A percentile compares a stretch with the other conserved stretches of the same genome.
phyloP scores from a whole-genome alignment of 2,888 invertebrate species.

The Eudasyphora cyanicolor region DNA sequence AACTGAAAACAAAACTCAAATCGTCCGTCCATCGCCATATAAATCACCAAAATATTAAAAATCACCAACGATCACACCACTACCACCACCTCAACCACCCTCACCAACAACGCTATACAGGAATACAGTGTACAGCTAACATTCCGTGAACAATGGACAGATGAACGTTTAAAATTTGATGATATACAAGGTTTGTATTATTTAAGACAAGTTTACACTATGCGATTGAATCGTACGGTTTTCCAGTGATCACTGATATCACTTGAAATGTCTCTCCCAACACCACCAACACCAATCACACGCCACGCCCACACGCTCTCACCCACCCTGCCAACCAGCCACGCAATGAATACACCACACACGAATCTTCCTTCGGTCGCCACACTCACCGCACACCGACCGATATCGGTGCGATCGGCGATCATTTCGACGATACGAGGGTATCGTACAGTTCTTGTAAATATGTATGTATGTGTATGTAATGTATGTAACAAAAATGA shows the following conservation, averaged over 20 bases:
- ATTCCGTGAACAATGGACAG: constrained; percentile 98
- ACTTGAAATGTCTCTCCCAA: constrained; percentile 30
- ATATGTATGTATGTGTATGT: neutral
- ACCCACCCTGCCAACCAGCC: neutral
- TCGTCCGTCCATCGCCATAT: constrained; percentile 29
- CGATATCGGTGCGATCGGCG: no score
- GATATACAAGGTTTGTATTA: constrained; percentile 88
- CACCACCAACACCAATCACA: neutral
- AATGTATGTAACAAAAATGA: neutral
- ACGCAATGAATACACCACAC: neutral
- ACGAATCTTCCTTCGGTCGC: neutral
- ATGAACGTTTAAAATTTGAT: constrained; percentile 94
- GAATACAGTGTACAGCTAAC: constrained; percentile 99
- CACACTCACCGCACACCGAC: neutral
- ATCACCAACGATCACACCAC: constrained; percentile 34
- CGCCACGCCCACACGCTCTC: neutral
- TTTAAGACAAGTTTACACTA: constrained; percentile 33
- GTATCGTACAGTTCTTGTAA: neutral
- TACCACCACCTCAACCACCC: constrained; percentile 14
- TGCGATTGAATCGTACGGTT: constrained; percentile 37
- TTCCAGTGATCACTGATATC: constrained; percentile 28
- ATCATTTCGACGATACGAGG: no score
- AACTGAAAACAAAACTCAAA: constrained; percentile 18
- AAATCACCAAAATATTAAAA: constrained; percentile 13
- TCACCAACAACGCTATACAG: constrained; percentile 79